Base-by-base conservation (phyloP, 2,797 vertebrate genomes). In the Tinamus major region DNA sequence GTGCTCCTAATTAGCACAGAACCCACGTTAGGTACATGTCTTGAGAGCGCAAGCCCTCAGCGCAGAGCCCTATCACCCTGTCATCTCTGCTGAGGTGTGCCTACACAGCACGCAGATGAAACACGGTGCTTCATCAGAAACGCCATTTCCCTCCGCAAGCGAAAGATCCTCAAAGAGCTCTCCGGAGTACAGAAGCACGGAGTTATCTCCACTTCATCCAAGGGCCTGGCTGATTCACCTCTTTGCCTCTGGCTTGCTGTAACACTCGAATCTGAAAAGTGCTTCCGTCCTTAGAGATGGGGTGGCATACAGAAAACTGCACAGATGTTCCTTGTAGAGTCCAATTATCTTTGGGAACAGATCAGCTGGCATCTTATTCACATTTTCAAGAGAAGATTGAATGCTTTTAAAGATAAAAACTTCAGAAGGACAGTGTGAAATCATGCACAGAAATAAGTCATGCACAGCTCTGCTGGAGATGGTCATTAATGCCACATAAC, bases 71-170 rank as follows among this genome's bases (percentile, higher is more conserved):
- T 93, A 96, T 96, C 95, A 70, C 13, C 49, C 85, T 10, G 3
- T 74, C 95, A 92, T 97, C 97, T 96, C 94, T 94, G 85, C 93
- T 62, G 85, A 90, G 51, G 81, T 85, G 78, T 89, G 95, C 96
- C 92, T 88, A 87, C 71, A 93, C 88, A 96, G 87, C 96, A 79
- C 79, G 70, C 83, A 93, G 94, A 97, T 97, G 93, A 97, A 96
- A 94, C n/a, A 92, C 77, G 92, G 90, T 35, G 79, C 95, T 97
- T 97, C 80, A 96, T 96, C 87, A 94, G 90, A 97, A 84, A 74
- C 92, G 86, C 83, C 26, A 64, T 75, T 97, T 93, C 90, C 91
- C 92, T 91, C 85, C 84, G 83, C 83, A 85, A 92, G 93, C 49
- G 89, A 85, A 95, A 90, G 95, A 93, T 92, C 91, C 69, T 31